A percentile compares a stretch with the other conserved stretches of the same genome.
Evolutionary conservation across 1,140 invertebrate species (phyloP).

Genomic region (Brachionus rubens): DNA sequence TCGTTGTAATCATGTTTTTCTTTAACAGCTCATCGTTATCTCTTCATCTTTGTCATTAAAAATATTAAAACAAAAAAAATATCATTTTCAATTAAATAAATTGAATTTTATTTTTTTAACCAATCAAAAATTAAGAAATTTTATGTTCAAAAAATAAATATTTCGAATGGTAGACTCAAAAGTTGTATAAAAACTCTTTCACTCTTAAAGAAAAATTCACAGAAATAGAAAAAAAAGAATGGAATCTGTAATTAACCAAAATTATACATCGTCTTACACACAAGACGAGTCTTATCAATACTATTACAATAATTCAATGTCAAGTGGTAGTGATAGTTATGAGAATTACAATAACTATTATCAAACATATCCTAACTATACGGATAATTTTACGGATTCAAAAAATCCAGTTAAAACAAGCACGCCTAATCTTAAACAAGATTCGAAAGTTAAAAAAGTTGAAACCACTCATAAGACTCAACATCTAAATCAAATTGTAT

Average conservation of each 20-base stretch:
- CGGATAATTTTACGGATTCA: neutral
- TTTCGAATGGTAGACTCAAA: no score
- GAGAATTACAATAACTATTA: neutral
- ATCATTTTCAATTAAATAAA: conserved; percentile 29
- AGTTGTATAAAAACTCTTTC: no score
- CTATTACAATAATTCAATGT: conserved; percentile 17
- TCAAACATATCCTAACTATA: neutral
- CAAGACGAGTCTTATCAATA: neutral
- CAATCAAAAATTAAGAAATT: no score
- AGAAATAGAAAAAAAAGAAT: neutral
- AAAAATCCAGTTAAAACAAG: neutral
- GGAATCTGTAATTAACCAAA: neutral
- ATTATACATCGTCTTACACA: neutral
- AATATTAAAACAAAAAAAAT: conserved; percentile 17
- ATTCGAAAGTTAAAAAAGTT: neutral
- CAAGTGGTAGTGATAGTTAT: neutral
- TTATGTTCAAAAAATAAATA: no score
- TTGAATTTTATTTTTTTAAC: no score
- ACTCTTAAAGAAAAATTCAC: no score
- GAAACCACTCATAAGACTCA: neutral
- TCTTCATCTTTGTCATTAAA: conserved; percentile 27
- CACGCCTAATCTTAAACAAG: neutral
- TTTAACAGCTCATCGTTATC: neutral
- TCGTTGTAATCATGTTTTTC: neutral
- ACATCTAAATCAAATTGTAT: neutral